These are phyloP conservation scores for Helobdella robusta DNA, from an alignment of 2,888 invertebrate genomes.

Conservation along the genomic window DNA sequence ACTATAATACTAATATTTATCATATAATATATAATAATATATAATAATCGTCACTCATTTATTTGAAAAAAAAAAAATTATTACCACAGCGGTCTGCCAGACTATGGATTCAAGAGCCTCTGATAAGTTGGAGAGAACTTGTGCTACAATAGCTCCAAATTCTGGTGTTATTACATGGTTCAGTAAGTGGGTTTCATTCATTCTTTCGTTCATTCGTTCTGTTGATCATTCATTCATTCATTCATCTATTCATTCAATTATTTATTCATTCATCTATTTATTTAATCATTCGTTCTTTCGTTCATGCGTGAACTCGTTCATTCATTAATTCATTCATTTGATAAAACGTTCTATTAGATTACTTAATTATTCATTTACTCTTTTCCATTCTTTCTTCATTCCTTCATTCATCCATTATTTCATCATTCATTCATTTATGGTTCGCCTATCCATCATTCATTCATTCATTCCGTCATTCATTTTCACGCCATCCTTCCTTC, in stretches of 20 bases:
- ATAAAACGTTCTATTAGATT: neutral
- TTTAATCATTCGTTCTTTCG: no score
- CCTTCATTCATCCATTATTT: neutral
- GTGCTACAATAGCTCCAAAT: constrained; percentile 26
- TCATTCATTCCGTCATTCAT: neutral
- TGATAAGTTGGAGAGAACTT: constrained; percentile 25
- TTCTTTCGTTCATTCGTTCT: no score
- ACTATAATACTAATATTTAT: no score
- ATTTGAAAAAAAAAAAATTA: no score
- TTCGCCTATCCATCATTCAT: neutral
- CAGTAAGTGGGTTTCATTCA: constrained; percentile 32
- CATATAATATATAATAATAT: no score
- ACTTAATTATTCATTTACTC: neutral
- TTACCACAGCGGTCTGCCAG: constrained; percentile 12
- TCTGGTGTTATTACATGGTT: constrained; percentile 35
- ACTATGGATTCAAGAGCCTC: neutral
- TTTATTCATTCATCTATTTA: no score
- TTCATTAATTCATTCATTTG: neutral
- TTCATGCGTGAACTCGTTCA: neutral
- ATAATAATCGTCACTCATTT: no score
- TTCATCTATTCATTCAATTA: no score
- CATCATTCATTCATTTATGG: neutral
- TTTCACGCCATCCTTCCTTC: neutral
- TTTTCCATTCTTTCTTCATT: neutral
- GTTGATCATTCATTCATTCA: no score